Evolutionary conservation across 1,140 invertebrate genomes (phyloP).

Genomic region (Aphaenogaster floridana): DNA sequence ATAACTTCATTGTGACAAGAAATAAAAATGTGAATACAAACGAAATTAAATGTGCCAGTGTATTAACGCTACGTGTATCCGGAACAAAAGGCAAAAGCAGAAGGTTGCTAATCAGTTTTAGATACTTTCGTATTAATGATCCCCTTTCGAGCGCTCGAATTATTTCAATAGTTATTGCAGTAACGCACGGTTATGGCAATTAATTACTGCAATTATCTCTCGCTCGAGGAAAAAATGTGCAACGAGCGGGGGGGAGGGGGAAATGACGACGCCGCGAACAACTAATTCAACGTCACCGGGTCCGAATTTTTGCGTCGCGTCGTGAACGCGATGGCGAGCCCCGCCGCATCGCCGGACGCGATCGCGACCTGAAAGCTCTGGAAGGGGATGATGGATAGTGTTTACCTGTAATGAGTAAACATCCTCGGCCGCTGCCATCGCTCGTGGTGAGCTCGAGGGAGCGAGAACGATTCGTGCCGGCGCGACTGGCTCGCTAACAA

Average conservation of each 20-base stretch:
- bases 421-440: conserved; percentile 62
- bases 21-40: conserved; percentile 18
- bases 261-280: neutral
- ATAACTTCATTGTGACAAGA: neutral
- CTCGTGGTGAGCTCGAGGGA: conserved; percentile 29
- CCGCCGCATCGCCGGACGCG: conserved; percentile 16
- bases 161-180: neutral
- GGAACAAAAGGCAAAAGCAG: neutral
- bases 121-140: neutral
- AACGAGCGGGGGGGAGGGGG: neutral
- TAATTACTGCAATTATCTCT: conserved; percentile 27
- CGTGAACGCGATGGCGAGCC: neutral
- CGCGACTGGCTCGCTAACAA: conserved; percentile 71
- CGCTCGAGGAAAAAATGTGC: neutral
- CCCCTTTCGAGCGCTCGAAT: neutral
- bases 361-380: conserved; percentile 24
- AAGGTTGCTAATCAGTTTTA: neutral
- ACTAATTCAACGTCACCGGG: neutral
- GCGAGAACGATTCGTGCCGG: conserved; percentile 53
- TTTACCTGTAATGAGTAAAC: conserved; percentile 80
- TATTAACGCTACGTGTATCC: neutral
- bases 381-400: conserved; percentile 76
- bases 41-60: conserved; percentile 22
- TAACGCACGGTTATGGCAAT: neutral
- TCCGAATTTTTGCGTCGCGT: conserved; percentile 54